These are phyloP conservation scores for Boulengeromyrus knoepffleri DNA, from an alignment of 2,113 vertebrate genomes.

Conservation along the genomic window DNA sequence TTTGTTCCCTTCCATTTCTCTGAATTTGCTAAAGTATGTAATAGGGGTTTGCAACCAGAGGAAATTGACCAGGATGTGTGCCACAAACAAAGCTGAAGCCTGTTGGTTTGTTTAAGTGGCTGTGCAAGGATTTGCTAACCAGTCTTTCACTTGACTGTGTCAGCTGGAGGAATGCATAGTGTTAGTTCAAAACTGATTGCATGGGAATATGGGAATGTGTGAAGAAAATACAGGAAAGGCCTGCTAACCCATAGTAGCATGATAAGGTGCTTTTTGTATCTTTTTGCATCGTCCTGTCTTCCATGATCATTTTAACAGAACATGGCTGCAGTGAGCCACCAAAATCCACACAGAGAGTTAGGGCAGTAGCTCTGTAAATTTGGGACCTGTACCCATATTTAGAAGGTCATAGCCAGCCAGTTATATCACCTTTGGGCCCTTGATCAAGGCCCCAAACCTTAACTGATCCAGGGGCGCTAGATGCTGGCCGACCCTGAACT, in stretches of 20 bases:
- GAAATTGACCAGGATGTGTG: neutral
- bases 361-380: neutral
- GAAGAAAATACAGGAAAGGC: neutral
- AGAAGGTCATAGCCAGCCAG: neutral
- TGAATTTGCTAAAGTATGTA: neutral
- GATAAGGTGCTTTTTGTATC: neutral
- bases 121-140: neutral
- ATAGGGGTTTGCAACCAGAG: constrained; percentile 1
- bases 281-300: neutral
- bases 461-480: neutral
- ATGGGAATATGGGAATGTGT: neutral
- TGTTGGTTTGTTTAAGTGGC: neutral
- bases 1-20: neutral
- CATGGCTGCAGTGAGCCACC: neutral
- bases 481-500: neutral
- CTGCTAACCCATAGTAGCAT: neutral
- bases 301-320: neutral
- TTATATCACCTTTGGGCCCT: neutral
- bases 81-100: neutral
- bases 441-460: neutral
- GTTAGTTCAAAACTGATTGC: neutral
- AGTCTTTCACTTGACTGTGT: neutral
- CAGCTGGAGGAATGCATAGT: neutral
- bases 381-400: neutral
- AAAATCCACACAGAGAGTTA: neutral